phyloP scores from a whole-genome alignment of 2,888 invertebrate genomes.

The Lumbricus terrestris region DNA sequence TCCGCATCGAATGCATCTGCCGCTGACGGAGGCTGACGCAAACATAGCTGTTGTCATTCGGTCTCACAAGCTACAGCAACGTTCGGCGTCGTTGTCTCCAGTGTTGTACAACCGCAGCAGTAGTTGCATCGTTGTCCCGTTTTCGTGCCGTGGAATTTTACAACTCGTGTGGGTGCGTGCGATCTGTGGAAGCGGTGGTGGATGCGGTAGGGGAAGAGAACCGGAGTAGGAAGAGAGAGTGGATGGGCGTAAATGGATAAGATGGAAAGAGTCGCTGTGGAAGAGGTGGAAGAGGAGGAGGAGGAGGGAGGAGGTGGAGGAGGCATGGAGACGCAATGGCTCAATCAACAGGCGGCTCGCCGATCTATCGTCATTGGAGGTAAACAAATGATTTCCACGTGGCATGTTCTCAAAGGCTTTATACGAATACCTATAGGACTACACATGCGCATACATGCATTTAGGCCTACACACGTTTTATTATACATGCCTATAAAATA shows the following conservation, averaged over 20 bases:
- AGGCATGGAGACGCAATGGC: neutral
- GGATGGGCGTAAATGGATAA: neutral
- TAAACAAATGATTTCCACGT: too few species aligned
- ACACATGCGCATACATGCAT: too few species aligned
- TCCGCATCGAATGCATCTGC: too few species aligned
- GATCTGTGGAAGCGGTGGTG: neutral
- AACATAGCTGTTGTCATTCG: neutral
- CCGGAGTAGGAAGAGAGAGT: too few species aligned
- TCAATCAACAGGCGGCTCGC: neutral
- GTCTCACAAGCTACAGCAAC: too few species aligned
- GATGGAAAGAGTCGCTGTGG: neutral
- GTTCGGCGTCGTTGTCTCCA: neutral
- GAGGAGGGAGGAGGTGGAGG: neutral
- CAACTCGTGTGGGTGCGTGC: neutral
- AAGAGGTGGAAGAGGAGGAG: neutral
- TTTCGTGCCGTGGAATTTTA: neutral
- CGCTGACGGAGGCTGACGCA: neutral
- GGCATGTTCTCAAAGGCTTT: neutral
- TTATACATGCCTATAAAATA: too few species aligned
- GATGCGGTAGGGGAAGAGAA: too few species aligned
- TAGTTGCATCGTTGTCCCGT: neutral
- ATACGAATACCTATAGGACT: too few species aligned
- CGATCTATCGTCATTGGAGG: slow-evolving; percentile 8
- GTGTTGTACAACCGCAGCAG: neutral
- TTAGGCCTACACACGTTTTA: too few species aligned